These are phyloP conservation scores for Thaleichthys pacificus DNA, from an alignment of 2,797 vertebrate species.

Conservation along the genomic window DNA sequence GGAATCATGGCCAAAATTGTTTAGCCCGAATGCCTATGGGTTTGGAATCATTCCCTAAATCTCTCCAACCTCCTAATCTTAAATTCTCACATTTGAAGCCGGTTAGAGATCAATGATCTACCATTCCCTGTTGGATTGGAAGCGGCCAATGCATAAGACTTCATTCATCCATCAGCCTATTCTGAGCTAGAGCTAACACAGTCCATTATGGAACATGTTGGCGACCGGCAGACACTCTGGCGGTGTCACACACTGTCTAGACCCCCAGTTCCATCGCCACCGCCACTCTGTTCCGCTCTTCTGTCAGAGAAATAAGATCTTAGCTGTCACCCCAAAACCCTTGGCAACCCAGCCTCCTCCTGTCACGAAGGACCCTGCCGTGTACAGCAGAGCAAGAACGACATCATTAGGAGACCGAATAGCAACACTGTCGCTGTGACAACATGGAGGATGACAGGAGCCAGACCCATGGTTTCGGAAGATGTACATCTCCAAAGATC, in stretches of 20 bases:
- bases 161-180: too few relatives aligned
- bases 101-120: neutral
- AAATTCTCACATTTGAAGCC: too few relatives aligned
- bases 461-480: constrained; percentile 34
- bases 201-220: constrained; percentile 10
- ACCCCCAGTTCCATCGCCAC: constrained; percentile 2
- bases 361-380: neutral
- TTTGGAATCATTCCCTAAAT: neutral
- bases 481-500: constrained; percentile 27
- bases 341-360: constrained; percentile 3
- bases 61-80: neutral
- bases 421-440: constrained; percentile 30
- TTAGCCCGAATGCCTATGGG: neutral
- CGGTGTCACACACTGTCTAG: constrained; percentile 13
- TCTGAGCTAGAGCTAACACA: neutral
- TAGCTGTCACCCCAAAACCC: constrained; percentile 6
- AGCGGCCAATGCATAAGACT: neutral
- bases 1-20: neutral
- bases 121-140: neutral
- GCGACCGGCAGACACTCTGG: neutral
- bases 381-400: constrained; percentile 21
- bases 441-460: constrained; percentile 35
- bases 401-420: constrained; percentile 55
- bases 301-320: constrained; percentile 10
- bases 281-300: neutral